Evolutionary conservation across 2,888 invertebrate genomes (phyloP), one percentile per base, ranked within the genome.

Genomic region (Stenchaetothrips biformis): DNA sequence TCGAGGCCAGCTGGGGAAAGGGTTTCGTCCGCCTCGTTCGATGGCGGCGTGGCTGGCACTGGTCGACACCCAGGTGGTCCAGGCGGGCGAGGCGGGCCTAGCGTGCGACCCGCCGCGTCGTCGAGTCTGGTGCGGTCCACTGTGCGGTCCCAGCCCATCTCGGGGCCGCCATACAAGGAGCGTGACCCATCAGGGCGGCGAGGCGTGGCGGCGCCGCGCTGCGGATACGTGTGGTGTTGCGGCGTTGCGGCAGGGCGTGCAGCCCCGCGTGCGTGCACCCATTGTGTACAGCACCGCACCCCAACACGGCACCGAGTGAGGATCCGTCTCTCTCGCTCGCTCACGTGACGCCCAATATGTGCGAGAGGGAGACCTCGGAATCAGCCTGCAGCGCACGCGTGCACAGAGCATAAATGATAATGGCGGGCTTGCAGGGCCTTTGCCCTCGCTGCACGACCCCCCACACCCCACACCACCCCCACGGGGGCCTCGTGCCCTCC

Each of bases 341-440:
- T n/a, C 37, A 37, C 37, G 37, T 1, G 37, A 4, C 37, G 37
- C 37, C 37, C 37, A 37, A 37, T 37, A 4, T 2, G 37, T 2
- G 37, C 1, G 37, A 37, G 37, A 37, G 37, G 4, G 37, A 37
- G 37, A 37, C n/a, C n/a, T n/a, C n/a, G n/a, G n/a, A 37, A 1
- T 37, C 37, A 4, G 37, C 37, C 37, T 37, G 37, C 37, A 37
- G 37, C 37, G 37, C 37, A 37, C 37, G 37, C 18, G 67, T 67
- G 67, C 67, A 67, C 67, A 18, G 67, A 53, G 67, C 67, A 67
- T 67, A 21, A 67, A 67, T 67, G 67, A 67, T 67, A 67, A 67
- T 67, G 37, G 37, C 67, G 67, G 13, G 53, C 53, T 8, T 4
- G 53, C 53, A 37, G 37, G 37, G 37, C 37, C 37, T 37, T 37